phyloP scores from a whole-genome alignment of 2,113 vertebrate species.

The Saimiri boliviensis region DNA sequence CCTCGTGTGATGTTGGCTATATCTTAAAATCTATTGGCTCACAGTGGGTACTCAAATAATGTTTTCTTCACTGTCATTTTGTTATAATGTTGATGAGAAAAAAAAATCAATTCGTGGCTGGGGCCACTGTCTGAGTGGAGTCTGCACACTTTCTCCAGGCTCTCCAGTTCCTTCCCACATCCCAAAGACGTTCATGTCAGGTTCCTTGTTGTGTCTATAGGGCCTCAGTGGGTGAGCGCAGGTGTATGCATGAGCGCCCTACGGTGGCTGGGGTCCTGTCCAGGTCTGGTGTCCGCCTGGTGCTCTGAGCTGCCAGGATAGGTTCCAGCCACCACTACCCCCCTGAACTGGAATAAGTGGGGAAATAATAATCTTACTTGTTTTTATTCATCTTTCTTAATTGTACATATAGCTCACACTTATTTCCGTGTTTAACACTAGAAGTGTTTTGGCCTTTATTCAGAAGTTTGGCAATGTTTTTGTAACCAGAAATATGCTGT shows the following conservation, averaged over 20 bases:
- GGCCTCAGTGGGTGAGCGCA: neutral
- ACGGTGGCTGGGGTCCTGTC: neutral
- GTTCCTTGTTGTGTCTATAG: too few species aligned
- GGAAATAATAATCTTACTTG: neutral
- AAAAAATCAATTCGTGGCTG: neutral
- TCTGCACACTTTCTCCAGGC: neutral
- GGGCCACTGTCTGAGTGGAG: neutral
- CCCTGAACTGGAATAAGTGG: neutral
- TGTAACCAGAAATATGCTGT: neutral
- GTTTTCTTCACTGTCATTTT: neutral
- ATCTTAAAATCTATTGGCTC: neutral
- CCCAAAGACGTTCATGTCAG: neutral
- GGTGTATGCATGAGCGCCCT: neutral
- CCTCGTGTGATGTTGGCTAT: neutral
- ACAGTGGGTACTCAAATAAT: neutral
- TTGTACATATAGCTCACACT: neutral
- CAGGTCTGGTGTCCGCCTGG: neutral
- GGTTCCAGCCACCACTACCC: neutral
- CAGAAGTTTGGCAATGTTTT: neutral
- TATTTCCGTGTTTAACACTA: neutral
- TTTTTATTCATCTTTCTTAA: neutral
- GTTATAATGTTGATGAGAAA: neutral
- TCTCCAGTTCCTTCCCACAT: neutral
- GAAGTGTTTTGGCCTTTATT: neutral
- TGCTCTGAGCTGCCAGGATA: neutral